Evolutionary conservation across 2,113 vertebrate species (phyloP).

Genomic region (human): GRCh38 chr6:101492501-101493000

Average conservation of each 20-base stretch:
- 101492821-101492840: not conserved
- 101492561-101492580: not conserved
- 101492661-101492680: not conserved
- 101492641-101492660: not conserved
- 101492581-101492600: not conserved
- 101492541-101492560: not conserved
- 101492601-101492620: not conserved
- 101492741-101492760: not conserved
- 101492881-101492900: not conserved
- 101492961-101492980: slow-evolving; percentile 19
- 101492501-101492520: not conserved
- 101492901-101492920: not conserved
- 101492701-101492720: not conserved
- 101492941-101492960: not conserved
- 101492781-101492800: not conserved
- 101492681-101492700: not conserved
- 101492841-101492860: not conserved
- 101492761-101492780: not conserved
- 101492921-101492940: not conserved
- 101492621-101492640: not conserved
- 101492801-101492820: slow-evolving; percentile 17
- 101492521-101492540: not conserved
- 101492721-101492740: not conserved
- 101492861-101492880: not conserved
- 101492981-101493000: not conserved